Percentiles rank a stretch among this genome's conserved stretches.
These are phyloP conservation scores for Drosophila ananassae DNA, from an alignment of 1,140 invertebrate species.

Conservation along the genomic window DNA sequence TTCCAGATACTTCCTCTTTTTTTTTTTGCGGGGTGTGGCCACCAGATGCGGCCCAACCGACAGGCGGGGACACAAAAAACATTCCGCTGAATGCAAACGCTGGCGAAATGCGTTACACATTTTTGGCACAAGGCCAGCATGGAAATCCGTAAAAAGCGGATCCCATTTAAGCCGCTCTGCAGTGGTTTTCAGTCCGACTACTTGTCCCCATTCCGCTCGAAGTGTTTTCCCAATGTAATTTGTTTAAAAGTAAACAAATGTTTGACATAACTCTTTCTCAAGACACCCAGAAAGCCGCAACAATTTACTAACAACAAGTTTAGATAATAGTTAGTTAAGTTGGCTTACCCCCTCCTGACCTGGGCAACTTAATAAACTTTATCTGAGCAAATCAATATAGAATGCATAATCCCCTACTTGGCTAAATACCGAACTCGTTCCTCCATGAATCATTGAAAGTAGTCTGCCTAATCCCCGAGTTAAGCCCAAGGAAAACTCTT, in stretches of 20 bases:
- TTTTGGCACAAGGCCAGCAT: constrained; percentile 57
- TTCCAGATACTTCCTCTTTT: constrained; percentile 1
- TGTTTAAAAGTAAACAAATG: constrained; percentile 1
- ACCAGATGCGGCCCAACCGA: constrained; percentile 26
- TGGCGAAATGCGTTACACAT: constrained; percentile 47
- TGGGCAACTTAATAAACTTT: neutral
- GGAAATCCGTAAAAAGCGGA: constrained; percentile 24
- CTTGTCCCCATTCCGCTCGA: neutral
- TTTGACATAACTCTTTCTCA: neutral
- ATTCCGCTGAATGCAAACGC: constrained; percentile 22
- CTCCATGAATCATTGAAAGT: constrained; percentile 35
- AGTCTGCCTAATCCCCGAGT: constrained; percentile 20
- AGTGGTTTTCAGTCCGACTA: constrained; percentile 1
- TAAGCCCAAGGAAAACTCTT: constrained; percentile 23
- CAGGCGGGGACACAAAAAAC: constrained; percentile 20
- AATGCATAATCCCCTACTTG: neutral
- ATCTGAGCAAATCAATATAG: neutral
- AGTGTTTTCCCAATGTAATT: neutral
- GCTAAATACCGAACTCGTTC: constrained; percentile 15
- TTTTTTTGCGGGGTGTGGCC: constrained; percentile 28
- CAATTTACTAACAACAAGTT: neutral
- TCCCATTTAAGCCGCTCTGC: constrained; percentile 34
- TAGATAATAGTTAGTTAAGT: neutral
- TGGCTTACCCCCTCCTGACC: neutral
- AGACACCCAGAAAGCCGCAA: neutral